A percentile compares a stretch with the other conserved stretches of the same genome.
phyloP scores from a whole-genome alignment of 2,888 invertebrate species.

The Mechanitis messenoides region DNA sequence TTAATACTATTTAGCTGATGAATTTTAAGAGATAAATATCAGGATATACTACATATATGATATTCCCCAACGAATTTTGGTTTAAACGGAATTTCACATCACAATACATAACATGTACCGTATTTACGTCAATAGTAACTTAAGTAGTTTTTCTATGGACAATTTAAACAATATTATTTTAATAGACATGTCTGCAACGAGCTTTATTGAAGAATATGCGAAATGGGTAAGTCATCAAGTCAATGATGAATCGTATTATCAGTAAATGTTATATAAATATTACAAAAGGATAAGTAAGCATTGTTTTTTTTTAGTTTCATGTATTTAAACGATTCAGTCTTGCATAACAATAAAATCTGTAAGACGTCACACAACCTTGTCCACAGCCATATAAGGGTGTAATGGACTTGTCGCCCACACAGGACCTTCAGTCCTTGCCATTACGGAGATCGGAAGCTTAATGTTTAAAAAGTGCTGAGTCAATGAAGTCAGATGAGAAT shows the following conservation, averaged over 20 bases:
- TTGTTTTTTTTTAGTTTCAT: background rate
- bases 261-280: slow-evolving; percentile 11
- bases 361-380: slow-evolving; percentile 44
- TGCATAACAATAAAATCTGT: slow-evolving; percentile 30
- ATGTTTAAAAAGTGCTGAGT: slow-evolving; percentile 19
- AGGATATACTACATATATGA: no score
- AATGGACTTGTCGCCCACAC: slow-evolving; percentile 48
- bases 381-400: slow-evolving; percentile 42
- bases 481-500: slow-evolving; percentile 11
- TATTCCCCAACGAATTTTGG: no score
- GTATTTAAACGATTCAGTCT: background rate
- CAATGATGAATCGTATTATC: background rate
- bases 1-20: no score
- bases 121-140: no score
- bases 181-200: background rate
- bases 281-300: slow-evolving; percentile 10
- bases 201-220: background rate
- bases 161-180: no score
- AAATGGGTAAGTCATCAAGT: background rate
- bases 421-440: slow-evolving; percentile 42
- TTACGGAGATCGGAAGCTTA: slow-evolving; percentile 29
- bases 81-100: no score
- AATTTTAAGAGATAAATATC: no score
- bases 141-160: no score
- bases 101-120: no score